These are phyloP conservation scores for Acropternis orthonyx DNA, from an alignment of 2,797 vertebrate species.

Conservation along the genomic window DNA sequence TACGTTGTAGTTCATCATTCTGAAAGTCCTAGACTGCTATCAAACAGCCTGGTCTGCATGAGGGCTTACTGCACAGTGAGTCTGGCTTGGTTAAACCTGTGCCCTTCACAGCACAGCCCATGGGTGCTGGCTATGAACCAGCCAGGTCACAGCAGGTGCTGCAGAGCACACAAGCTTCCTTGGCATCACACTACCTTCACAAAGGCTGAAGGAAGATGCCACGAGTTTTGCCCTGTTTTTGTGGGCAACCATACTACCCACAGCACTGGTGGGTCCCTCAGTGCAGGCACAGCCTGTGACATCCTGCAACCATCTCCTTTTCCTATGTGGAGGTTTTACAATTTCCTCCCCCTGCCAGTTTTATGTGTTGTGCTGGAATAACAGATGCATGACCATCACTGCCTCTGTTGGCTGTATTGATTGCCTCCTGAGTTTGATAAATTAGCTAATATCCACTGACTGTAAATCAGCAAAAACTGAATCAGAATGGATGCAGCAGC, in stretches of 20 bases:
- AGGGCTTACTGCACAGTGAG: fast-evolving
- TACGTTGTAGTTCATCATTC: background rate
- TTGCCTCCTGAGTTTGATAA: background rate
- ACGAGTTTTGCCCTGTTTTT: fast-evolving
- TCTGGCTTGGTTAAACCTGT: background rate
- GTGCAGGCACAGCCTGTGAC: background rate
- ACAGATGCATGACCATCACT: background rate
- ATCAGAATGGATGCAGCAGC: background rate
- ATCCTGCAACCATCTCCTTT: background rate
- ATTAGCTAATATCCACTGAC: background rate
- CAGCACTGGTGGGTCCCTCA: background rate
- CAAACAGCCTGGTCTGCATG: background rate
- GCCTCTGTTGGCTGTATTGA: background rate
- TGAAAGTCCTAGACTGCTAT: background rate
- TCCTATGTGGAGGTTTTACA: background rate
- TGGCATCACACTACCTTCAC: background rate
- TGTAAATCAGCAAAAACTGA: background rate
- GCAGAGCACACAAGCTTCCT: background rate
- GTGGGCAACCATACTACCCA: background rate
- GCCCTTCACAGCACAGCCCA: background rate
- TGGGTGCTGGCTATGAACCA: background rate
- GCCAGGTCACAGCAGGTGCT: fast-evolving
- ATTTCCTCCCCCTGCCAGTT: background rate
- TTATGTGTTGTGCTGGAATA: background rate
- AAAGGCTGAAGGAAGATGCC: background rate